Evolutionary conservation across 2,797 vertebrate genomes (phyloP).

Genomic region (Muscicapa striata): DNA sequence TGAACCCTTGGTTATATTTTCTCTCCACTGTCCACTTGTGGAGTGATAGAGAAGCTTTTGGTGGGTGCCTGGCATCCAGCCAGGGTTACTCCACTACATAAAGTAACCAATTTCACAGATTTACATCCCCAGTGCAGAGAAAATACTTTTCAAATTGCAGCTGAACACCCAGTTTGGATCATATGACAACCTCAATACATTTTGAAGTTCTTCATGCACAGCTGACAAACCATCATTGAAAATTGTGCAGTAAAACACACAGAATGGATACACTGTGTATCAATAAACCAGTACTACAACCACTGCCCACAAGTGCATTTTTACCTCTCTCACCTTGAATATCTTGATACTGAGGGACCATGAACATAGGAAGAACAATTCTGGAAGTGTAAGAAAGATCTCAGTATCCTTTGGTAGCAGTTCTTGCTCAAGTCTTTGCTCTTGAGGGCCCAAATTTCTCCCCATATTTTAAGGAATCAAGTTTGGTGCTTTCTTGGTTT

Average conservation of each 20-base stretch:
- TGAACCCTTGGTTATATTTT: background rate
- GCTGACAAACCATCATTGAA: background rate
- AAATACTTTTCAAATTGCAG: background rate
- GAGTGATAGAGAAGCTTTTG: background rate
- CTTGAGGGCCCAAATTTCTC: background rate
- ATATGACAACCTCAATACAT: background rate
- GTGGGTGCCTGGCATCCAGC: background rate
- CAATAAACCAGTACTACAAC: background rate
- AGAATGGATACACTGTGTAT: background rate
- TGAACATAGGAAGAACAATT: background rate
- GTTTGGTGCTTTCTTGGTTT: background rate
- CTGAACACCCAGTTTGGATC: background rate
- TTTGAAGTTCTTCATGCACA: background rate
- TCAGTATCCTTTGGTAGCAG: background rate
- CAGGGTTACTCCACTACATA: too few species aligned
- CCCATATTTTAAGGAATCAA: background rate
- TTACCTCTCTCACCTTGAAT: background rate
- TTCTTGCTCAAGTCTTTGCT: background rate
- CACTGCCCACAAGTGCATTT: background rate
- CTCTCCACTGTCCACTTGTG: background rate
- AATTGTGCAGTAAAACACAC: background rate
- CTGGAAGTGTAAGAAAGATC: background rate
- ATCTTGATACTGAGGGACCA: background rate
- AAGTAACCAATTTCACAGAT: background rate
- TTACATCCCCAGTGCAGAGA: background rate